These are phyloP conservation scores for Athrips mouffetella DNA, from an alignment of 2,888 invertebrate genomes.

Conservation along the genomic window DNA sequence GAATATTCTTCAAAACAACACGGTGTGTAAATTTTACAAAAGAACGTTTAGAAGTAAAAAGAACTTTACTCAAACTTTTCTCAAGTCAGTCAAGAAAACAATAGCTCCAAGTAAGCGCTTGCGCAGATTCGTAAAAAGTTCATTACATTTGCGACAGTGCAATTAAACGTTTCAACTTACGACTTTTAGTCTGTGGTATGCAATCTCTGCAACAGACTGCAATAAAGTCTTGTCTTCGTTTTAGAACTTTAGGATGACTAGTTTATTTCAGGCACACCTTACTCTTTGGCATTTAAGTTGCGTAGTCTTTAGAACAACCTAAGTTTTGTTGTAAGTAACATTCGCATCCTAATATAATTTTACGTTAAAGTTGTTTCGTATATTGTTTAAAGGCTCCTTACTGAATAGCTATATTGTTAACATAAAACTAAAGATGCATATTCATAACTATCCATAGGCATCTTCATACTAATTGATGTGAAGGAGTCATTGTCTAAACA, in stretches of 20 bases:
- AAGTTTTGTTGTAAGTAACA: not conserved
- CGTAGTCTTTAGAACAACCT: not conserved
- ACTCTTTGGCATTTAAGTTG: not conserved
- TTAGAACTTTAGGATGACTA: not conserved
- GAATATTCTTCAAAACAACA: no score
- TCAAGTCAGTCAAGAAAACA: slow-evolving; percentile 6
- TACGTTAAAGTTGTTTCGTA: no score
- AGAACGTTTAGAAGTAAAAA: not conserved
- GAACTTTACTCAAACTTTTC: not conserved
- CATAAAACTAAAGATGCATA: no score
- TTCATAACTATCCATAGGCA: not conserved
- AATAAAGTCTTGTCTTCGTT: not conserved
- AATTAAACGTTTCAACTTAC: slow-evolving; percentile 24
- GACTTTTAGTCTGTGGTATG: slow-evolving; percentile 18
- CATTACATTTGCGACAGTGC: slow-evolving; percentile 16
- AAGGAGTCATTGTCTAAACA: not conserved
- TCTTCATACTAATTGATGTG: not conserved
- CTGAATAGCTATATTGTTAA: no score
- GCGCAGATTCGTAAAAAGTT: not conserved
- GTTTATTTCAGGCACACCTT: not conserved
- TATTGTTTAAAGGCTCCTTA: no score
- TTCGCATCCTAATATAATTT: no score
- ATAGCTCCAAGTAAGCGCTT: not conserved
- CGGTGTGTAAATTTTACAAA: no score
- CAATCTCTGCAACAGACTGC: slow-evolving; percentile 16